Evolutionary conservation across 2,888 invertebrate genomes (phyloP), one percentile per base, ranked within the genome.

Genomic region (Drosophila imparisetae): DNA sequence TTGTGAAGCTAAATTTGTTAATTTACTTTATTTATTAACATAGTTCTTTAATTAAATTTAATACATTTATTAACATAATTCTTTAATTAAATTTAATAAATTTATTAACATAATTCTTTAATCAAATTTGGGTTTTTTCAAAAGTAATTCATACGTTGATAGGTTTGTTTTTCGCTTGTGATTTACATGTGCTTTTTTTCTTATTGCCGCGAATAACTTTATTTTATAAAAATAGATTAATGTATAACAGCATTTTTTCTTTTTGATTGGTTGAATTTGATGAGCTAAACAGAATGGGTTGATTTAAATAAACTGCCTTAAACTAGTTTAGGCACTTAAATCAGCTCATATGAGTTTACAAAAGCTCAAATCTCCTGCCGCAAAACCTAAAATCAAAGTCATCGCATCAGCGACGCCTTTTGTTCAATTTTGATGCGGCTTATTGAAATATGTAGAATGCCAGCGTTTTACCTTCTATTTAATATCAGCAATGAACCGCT

Each of bases 271-370:
- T 21, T 42, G 10, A 69, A 30, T 61, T 40, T 40, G 21, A 27
- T 30, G 27, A 40, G 76, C 40, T 48, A 54, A 52, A 32, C 57
- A 65, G 69, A 74, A 59, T 72, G 42, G 34, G 15, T 18, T 36
- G 34, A 52, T 50, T 53, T 45, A 60, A 48, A 40, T 50, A 61
- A 62, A 42, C 30, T 65, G 72, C 45, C 36, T 72, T 65, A 71
- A 81, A 83, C 80, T 73, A 53, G 80, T 83, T 83, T 83, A 60
- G 49, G 42, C 80, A 80, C 80, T 83, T 73, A 63, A 80, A 21
- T 32, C 40, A 66, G 38, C 53, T 53, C 38, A 50, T 38, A 32
- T 55, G 29, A 40, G 18, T 74, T 66, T 34, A 65, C 70, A 70
- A 66, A 21, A 54, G 29, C 15, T 36, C 32, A 32, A 49, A 58